These are phyloP conservation scores for Petrocephalus schoutedeni DNA, from an alignment of 2,797 vertebrate species.

Conservation along the genomic window DNA sequence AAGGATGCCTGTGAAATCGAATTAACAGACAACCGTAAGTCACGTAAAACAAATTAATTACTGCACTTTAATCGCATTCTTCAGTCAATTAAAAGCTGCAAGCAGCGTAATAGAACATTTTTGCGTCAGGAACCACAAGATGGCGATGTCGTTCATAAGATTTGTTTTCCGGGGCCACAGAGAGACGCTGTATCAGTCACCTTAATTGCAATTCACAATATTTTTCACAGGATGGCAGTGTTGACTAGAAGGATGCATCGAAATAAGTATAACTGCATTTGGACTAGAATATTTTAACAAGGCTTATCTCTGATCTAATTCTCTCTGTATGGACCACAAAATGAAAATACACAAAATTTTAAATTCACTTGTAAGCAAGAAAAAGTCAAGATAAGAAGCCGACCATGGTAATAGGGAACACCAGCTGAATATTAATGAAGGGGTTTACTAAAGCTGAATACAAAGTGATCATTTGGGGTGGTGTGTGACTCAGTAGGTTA, in stretches of 20 bases:
- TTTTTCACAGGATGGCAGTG: conserved; percentile 7
- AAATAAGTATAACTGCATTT: neutral
- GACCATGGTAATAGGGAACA: neutral
- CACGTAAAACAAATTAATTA: neutral
- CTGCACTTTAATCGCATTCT: neutral
- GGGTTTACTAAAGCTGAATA: neutral
- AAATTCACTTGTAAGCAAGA: neutral
- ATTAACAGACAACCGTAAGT: neutral
- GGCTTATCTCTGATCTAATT: neutral
- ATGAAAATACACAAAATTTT: neutral
- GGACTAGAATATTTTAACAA: neutral
- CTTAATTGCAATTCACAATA: neutral
- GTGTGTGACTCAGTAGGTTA: neutral
- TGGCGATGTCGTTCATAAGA: conserved; percentile 22
- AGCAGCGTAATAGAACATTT: neutral
- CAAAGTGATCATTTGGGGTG: neutral
- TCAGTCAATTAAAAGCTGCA: neutral
- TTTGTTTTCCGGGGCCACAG: neutral
- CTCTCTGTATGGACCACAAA: neutral
- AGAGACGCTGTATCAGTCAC: neutral
- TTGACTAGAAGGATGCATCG: neutral
- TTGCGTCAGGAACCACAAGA: conserved; percentile 21
- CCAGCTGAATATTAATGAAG: neutral
- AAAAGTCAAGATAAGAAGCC: neutral
- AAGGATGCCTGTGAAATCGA: neutral